phyloP scores from a whole-genome alignment of 2,888 invertebrate genomes.

The Pseudococcus viburni region DNA sequence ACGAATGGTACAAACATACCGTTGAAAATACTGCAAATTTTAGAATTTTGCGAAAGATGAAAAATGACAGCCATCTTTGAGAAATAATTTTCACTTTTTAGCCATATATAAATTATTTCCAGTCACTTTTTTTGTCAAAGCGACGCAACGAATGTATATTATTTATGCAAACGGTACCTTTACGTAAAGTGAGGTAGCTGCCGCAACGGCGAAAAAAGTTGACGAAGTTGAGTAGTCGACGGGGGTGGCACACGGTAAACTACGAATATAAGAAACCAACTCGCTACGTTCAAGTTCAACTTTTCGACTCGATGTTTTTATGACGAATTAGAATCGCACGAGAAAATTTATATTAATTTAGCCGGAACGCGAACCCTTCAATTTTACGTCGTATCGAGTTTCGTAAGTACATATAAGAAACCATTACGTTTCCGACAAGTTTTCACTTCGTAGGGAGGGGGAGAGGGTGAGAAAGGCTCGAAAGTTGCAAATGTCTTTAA shows the following conservation, averaged over 20 bases:
- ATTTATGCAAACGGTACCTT: constrained; percentile 30
- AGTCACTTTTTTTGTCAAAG: not conserved
- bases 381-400: not conserved
- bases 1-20: not conserved
- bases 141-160: not conserved
- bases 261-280: not conserved
- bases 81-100: constrained; percentile 41
- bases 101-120: constrained; percentile 34
- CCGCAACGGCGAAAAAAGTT: constrained; percentile 20
- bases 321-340: constrained; percentile 31
- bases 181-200: not conserved
- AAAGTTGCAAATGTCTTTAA: too few species aligned
- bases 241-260: not conserved
- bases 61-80: not conserved
- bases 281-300: constrained; percentile 10
- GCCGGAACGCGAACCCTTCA: constrained; percentile 17
- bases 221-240: not conserved
- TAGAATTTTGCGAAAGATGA: not conserved
- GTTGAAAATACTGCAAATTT: constrained; percentile 2
- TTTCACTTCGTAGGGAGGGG: too few species aligned
- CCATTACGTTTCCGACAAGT: not conserved
- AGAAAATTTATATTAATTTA: constrained; percentile 34
- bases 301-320: constrained; percentile 53
- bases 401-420: not conserved
- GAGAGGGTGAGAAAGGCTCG: too few species aligned